Percentiles rank a stretch among this genome's conserved stretches.
Conservation (phyloP, 2,888 invertebrate genomes). For the Heliconius ismenius region DNA sequence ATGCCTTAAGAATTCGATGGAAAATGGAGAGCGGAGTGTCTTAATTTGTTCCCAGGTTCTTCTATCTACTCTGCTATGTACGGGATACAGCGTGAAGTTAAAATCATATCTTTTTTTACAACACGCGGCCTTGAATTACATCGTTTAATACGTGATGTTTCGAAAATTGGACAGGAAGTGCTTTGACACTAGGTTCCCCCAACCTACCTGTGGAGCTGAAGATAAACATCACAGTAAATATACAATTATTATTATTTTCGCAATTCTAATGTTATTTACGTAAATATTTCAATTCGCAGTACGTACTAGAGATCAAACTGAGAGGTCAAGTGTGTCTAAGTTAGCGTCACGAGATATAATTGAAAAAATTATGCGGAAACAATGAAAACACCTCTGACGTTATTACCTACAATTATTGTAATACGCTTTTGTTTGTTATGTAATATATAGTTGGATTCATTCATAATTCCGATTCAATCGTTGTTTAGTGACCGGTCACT, state of each 20-base stretch:
- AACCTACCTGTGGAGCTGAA: no score
- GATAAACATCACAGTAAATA: not conserved
- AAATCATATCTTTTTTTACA: not conserved
- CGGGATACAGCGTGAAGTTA: not conserved
- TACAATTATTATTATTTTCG: conserved; percentile 14
- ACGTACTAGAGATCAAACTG: not conserved
- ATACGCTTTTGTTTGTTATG: not conserved
- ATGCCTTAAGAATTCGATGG: not conserved
- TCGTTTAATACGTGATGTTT: not conserved
- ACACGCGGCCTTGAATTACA: not conserved
- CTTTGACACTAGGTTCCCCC: not conserved
- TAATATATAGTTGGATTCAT: not conserved
- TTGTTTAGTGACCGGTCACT: not conserved
- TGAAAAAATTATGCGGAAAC: conserved; percentile 19
- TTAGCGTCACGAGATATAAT: conserved; percentile 5
- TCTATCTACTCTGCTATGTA: not conserved
- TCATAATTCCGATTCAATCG: not conserved
- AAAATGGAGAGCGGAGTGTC: not conserved
- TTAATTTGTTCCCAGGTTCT: not conserved
- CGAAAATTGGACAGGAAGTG: not conserved
- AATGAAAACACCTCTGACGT: conserved; percentile 8
- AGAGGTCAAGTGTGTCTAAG: conserved; percentile 17
- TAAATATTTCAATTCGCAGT: conserved; percentile 10
- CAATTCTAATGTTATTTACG: not conserved
- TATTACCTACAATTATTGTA: not conserved